Percentiles rank a stretch among this genome's conserved stretches.
Conservation (phyloP, 92 coral and sea anemone genomes). For the Zoanthus solanderi region DNA sequence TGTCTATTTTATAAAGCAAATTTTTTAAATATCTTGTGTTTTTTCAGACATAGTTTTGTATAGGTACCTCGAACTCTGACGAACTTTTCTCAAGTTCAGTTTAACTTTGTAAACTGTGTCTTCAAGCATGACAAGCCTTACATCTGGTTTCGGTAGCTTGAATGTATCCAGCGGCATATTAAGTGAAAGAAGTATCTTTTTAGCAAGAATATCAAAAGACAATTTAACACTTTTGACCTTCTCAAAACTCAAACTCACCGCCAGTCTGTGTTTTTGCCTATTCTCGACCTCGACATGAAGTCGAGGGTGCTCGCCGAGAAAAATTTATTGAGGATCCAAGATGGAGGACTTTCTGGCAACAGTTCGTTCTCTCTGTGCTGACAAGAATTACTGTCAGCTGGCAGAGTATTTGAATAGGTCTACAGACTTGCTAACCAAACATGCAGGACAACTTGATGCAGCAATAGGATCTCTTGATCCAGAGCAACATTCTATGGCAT, state of each 20-base stretch:
- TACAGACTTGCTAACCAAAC: conserved; percentile 79
- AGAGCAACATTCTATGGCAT: conserved; percentile 97
- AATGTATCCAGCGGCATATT: conserved; percentile 81
- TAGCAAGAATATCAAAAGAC: not conserved
- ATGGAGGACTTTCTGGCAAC: conserved; percentile 99
- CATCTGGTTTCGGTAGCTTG: conserved; percentile 80
- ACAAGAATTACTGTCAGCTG: conserved; percentile 89
- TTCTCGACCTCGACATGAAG: conserved; percentile 7
- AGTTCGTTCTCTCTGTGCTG: conserved; percentile 94
- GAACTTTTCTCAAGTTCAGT: conserved; percentile 66
- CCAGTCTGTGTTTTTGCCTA: conserved; percentile 23
- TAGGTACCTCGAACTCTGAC: conserved; percentile 33
- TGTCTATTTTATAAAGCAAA: no score
- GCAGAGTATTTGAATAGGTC: conserved; percentile 93
- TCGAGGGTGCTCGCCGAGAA: not conserved
- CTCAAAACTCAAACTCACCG: conserved; percentile 45
- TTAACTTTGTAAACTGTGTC: conserved; percentile 86
- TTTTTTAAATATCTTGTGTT: no score
- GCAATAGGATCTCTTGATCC: conserved; percentile 97
- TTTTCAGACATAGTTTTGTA: no score
- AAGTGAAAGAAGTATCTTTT: not conserved
- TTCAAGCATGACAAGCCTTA: conserved; percentile 74
- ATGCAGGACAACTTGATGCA: conserved; percentile 92
- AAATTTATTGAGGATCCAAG: conserved; percentile 39
- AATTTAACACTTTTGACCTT: no score